Percentiles rank a stretch among this genome's conserved stretches.
Conservation (phyloP, 2,113 vertebrate species). For the Podarcis cretensis region DNA sequence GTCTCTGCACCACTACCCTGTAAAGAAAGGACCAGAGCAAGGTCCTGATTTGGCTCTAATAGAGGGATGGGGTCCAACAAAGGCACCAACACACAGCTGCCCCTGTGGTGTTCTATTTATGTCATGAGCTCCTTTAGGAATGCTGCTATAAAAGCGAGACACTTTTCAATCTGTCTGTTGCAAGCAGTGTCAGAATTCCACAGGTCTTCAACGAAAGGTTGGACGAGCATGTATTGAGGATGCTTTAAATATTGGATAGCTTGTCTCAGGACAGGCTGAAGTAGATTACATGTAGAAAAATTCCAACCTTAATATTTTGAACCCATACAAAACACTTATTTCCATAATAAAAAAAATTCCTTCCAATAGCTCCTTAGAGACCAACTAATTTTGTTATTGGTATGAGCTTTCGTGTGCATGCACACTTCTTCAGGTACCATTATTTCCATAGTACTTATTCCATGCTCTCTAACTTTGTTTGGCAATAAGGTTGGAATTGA, state of each 20-base stretch:
- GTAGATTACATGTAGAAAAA: background rate
- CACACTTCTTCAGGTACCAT: background rate
- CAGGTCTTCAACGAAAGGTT: background rate
- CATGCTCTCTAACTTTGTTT: background rate
- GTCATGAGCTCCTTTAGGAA: background rate
- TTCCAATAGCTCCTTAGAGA: too few species aligned
- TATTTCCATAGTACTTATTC: background rate
- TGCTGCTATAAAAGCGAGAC: background rate
- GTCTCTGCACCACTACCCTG: background rate
- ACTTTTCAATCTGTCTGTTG: background rate
- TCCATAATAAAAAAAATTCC: too few species aligned
- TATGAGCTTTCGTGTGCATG: too few species aligned
- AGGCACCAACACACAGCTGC: background rate
- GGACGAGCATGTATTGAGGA: background rate
- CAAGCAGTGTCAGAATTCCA: slow-evolving; percentile 22
- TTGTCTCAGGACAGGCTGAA: background rate
- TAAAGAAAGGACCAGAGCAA: background rate
- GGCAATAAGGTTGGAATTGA: background rate
- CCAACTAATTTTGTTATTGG: too few species aligned
- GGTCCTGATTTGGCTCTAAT: background rate
- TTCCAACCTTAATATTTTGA: background rate
- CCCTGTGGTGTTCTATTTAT: background rate
- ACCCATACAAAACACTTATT: background rate
- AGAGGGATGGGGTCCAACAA: background rate
- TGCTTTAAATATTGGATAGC: background rate